Conservation (phyloP, 1,140 invertebrate species). For the Oreohelix idahoensis region DNA sequence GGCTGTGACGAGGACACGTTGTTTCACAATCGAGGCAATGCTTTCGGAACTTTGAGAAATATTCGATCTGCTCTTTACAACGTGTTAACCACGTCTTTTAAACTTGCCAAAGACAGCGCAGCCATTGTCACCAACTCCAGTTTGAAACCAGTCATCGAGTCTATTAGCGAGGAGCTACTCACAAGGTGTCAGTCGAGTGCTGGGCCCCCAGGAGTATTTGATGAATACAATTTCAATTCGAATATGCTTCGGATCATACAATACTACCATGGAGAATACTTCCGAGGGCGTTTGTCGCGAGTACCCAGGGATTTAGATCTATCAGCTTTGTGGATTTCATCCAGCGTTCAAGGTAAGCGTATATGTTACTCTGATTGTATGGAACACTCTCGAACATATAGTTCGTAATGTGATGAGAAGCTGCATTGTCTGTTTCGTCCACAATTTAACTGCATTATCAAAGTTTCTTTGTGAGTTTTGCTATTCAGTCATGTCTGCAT, state of each 20-base stretch:
- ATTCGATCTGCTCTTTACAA: slow-evolving; percentile 37
- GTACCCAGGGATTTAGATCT: slow-evolving; percentile 24
- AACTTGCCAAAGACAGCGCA: slow-evolving; percentile 35
- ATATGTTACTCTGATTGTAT: too few relatives aligned
- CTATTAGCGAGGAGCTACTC: slow-evolving; percentile 4
- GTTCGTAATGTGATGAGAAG: too few relatives aligned
- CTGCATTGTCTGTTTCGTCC: too few relatives aligned
- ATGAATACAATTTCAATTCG: slow-evolving; percentile 44
- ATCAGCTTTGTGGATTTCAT: slow-evolving; percentile 31
- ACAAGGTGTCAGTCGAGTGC: slow-evolving; percentile 9
- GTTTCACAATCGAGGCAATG: neutral
- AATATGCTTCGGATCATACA: slow-evolving; percentile 41
- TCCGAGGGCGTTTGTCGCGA: neutral
- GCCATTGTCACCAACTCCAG: slow-evolving; percentile 45
- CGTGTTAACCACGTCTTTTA: slow-evolving; percentile 30
- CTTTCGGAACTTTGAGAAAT: slow-evolving; percentile 30
- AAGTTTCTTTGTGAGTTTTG: too few relatives aligned
- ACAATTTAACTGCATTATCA: too few relatives aligned
- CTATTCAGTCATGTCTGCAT: too few relatives aligned
- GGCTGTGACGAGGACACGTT: slow-evolving; percentile 38
- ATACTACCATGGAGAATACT: slow-evolving; percentile 33
- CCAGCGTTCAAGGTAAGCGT: slow-evolving; percentile 30
- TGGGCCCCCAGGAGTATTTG: slow-evolving; percentile 27
- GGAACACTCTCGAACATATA: too few relatives aligned
- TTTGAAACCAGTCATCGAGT: slow-evolving; percentile 36